A percentile compares a stretch with the other conserved stretches of the same genome.
Conservation (phyloP, 2,113 vertebrate genomes). For the Urocitellus parryii region DNA sequence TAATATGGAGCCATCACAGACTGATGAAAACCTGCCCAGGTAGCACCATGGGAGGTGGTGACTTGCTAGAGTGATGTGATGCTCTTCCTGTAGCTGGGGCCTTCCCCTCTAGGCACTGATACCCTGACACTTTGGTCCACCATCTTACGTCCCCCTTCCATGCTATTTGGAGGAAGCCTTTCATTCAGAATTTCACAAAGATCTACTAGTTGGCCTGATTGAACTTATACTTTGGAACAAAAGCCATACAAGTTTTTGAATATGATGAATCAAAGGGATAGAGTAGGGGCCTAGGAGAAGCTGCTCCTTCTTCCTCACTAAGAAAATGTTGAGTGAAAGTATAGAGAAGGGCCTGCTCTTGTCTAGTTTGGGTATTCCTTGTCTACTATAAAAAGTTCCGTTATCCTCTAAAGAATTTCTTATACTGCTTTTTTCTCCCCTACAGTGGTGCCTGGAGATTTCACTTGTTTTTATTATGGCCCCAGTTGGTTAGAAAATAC, state of each 20-base stretch:
- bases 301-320: not conserved
- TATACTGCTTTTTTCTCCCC: not conserved
- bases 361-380: not conserved
- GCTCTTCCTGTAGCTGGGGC: not conserved
- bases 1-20: not conserved
- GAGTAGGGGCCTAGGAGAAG: not conserved
- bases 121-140: not conserved
- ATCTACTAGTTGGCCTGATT: not conserved
- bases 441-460: not conserved
- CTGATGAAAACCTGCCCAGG: not conserved
- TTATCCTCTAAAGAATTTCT: not conserved
- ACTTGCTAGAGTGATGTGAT: not conserved
- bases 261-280: not conserved
- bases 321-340: not conserved
- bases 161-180: not conserved
- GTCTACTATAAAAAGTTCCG: not conserved
- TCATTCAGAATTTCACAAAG: slow-evolving; percentile 8
- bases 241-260: not conserved
- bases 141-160: not conserved
- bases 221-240: not conserved
- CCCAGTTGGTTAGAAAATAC: not conserved
- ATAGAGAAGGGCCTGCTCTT: not conserved
- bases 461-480: not conserved
- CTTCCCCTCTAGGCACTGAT: too few relatives aligned
- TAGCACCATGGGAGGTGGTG: not conserved